A percentile compares a stretch with the other conserved stretches of the same genome.
Evolutionary conservation across 2,797 vertebrate genomes (phyloP).

Genomic region (Trichosurus vulpecula): DNA sequence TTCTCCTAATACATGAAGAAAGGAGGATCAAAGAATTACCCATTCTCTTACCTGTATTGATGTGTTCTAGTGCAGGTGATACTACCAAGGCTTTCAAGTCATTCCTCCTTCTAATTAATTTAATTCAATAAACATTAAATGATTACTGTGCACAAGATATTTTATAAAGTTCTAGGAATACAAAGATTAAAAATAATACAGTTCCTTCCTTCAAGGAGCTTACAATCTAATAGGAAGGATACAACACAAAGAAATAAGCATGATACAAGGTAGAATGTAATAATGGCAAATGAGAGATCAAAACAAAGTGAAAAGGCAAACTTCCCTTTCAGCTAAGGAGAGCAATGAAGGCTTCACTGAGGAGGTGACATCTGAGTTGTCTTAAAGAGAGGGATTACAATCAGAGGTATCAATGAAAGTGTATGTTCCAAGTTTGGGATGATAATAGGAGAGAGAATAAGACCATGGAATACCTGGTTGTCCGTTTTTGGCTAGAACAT

Average conservation of each 20-base stretch:
- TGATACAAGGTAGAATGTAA: not conserved
- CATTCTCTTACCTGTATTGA: not conserved
- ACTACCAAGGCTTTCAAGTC: not conserved
- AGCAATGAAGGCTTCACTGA: not conserved
- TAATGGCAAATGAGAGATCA: not conserved
- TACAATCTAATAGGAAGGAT: conserved; percentile 9
- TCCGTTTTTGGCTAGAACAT: not conserved
- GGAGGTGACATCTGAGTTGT: too few species aligned
- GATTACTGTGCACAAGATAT: not conserved
- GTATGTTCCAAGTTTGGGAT: not conserved
- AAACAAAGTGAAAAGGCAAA: too few species aligned
- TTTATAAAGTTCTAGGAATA: not conserved
- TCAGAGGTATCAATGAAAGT: not conserved
- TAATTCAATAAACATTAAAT: not conserved
- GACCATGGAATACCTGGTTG: not conserved
- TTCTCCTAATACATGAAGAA: not conserved
- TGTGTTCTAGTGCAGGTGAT: not conserved
- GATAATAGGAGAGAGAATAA: not conserved
- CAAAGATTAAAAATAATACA: not conserved
- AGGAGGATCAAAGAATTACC: not conserved
- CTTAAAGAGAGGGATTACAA: too few species aligned
- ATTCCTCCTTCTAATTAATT: not conserved
- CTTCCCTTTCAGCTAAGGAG: not conserved
- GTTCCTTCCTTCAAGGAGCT: not conserved
- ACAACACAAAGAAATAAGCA: not conserved